Evolutionary conservation across 2,797 vertebrate species (phyloP), one percentile per base, ranked within the genome.

Genomic region (Poecilia picta): DNA sequence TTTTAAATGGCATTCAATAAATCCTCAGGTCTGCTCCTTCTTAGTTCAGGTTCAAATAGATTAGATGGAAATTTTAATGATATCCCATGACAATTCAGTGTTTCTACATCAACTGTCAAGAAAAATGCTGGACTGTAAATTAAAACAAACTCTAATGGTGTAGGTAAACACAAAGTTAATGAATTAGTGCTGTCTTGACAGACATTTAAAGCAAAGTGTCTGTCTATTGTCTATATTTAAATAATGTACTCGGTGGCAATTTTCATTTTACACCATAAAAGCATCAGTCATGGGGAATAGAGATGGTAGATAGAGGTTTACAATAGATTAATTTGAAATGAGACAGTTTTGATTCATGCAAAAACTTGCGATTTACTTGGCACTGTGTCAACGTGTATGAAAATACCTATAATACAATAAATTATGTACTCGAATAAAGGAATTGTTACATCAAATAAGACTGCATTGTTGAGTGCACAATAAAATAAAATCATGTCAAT

Each of bases 1-100:
- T 94, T 94, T 94, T 78, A 94, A 92, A 94, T 92, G 87, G 74
- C 91, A 93, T 87, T 91, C 87, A 87, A 89, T 86, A 89, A 93
- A 90, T 88, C 81, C 82, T 91, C 78, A 86, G 79, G 87, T 89
- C 85, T 85, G 81, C 83, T 88, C 81, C 78, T 90, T 85, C 81
- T 85, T 83, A 74, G 75, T 85, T 84, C 74, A 75, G 85, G 88
- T 89, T 89, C 82, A 90, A 85, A 88, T 79, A 81, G 78, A 84
- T 85, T 74, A 82, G 57, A 72, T 72, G 77, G 43, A 84, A 81
- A 83, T 85, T 51, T 51, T 79, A 89, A 91, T 85, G 79, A 90
- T 77, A 25, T 20, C 55, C 57, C 31, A 31, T 33, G 75, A 36
- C 18, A 84, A 89, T 73, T 2, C 28, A 33, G 46, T 31, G 33